Evolutionary conservation across 2,888 invertebrate genomes (phyloP).

Genomic region (Blastobasis lacticolella): DNA sequence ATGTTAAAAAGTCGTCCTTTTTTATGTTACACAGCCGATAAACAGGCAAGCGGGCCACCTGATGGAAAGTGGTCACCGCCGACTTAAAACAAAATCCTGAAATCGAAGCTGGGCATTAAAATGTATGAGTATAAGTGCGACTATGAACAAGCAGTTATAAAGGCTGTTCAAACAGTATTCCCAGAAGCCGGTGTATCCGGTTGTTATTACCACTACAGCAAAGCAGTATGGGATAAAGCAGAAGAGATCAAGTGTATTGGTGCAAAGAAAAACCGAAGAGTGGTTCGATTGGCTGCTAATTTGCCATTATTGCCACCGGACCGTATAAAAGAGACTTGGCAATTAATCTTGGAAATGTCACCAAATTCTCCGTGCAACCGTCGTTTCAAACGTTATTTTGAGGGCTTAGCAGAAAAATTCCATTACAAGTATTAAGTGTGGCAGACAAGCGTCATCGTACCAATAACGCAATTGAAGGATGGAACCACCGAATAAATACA

Average conservation of each 20-base stretch:
- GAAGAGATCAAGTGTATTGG: background rate
- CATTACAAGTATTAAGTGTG: background rate
- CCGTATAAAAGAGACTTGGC: background rate
- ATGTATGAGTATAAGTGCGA: background rate
- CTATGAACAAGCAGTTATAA: background rate
- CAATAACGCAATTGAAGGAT: background rate
- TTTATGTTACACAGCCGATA: too few relatives aligned
- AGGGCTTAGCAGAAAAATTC: background rate
- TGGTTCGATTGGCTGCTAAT: background rate
- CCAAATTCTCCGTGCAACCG: background rate
- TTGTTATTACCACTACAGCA: background rate
- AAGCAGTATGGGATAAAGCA: background rate
- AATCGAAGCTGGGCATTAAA: background rate
- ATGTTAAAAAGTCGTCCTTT: too few relatives aligned
- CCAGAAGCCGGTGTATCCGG: conserved; percentile 4
- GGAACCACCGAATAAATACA: background rate
- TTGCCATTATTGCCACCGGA: background rate
- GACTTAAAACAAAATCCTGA: too few relatives aligned
- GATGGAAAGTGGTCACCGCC: too few relatives aligned
- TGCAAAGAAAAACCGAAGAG: background rate
- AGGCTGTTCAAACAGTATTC: background rate
- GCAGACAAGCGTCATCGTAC: background rate
- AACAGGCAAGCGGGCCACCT: too few relatives aligned
- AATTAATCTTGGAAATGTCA: background rate
- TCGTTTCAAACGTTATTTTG: background rate